A percentile compares a stretch with the other conserved stretches of the same genome.
phyloP scores from a whole-genome alignment of 2,888 invertebrate genomes.

The Pheosia gnoma region DNA sequence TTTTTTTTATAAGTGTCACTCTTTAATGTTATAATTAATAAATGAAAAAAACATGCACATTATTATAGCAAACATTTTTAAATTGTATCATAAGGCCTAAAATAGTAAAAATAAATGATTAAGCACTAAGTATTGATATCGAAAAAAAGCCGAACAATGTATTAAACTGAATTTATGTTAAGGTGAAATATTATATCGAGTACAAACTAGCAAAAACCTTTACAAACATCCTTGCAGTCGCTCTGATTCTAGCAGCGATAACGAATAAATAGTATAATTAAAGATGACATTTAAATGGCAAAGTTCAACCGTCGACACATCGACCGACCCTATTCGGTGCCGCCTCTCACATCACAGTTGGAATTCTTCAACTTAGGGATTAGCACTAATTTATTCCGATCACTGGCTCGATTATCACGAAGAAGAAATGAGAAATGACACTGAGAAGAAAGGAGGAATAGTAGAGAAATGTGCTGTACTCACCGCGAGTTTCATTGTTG shows the following conservation, averaged over 20 bases:
- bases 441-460: constrained; percentile 28
- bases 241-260: constrained; percentile 26
- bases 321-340: constrained; percentile 64
- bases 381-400: constrained; percentile 31
- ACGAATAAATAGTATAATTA: constrained; percentile 47
- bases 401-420: constrained; percentile 8
- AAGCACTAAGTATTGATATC: too few species aligned
- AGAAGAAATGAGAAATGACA: constrained; percentile 6
- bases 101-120: not conserved
- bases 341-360: constrained; percentile 62
- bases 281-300: constrained; percentile 66
- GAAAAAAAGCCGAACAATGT: too few species aligned
- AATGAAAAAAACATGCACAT: too few species aligned
- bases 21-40: too few species aligned
- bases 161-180: too few species aligned
- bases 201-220: constrained; percentile 12
- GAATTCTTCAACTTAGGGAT: constrained; percentile 52
- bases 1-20: too few species aligned
- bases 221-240: constrained; percentile 17
- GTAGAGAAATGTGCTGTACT: constrained; percentile 58
- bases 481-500: constrained; percentile 80
- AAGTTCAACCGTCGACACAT: constrained; percentile 68
- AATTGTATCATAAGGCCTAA: too few species aligned
- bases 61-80: too few species aligned
- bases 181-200: too few species aligned